Base-by-base conservation (phyloP, 2,888 invertebrate species). In the Orthosia gothica region DNA sequence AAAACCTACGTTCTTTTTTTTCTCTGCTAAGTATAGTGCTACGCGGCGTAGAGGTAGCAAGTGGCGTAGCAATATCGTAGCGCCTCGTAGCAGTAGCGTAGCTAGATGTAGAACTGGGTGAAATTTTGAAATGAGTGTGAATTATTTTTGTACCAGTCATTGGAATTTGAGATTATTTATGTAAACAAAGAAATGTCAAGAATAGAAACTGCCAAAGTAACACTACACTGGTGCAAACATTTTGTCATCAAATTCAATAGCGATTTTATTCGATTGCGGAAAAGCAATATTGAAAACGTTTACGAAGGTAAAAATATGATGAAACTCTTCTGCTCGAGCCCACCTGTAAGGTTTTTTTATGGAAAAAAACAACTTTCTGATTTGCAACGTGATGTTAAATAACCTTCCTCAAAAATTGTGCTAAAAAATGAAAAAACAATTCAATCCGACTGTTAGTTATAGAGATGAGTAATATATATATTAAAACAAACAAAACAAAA, bases 21-120 rank as follows among this genome's bases (percentile, higher is more conserved):
- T 9, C 3, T 3, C 5, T n/a, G 55, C 32, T 18, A 15, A 11
- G 15, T 23, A 11, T 4, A 20, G 2, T 70, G 61, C 50, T 74
- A 64, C 65, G 54, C 40, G 16, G 5, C 47, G 66, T 65, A 45
- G 26, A 50, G 11, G 40, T 50, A 57, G 32, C 61, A 59, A 11
- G 32, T 16, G 7, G 7, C 74, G 55, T 73, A 63, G 57, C 45
- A 40, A 3, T 55, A 12, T 1, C 55, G 40, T 55, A 45, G 62
- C 49, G 3, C 3, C 12, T 13, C 54, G 72, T 49, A 62, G 40
- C 40, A 59, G 18, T 32, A 16, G 26, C 26, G 58, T 32, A 58
- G 55, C 23, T 15, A 55, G 13, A 20, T 13, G n/a, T 54, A 54
- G 23, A 40, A 32, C 32, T 32, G 7, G 32, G 7, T 32, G 32